phyloP scores from a whole-genome alignment of 1,140 invertebrate species.

The Drosophila arizonae region DNA sequence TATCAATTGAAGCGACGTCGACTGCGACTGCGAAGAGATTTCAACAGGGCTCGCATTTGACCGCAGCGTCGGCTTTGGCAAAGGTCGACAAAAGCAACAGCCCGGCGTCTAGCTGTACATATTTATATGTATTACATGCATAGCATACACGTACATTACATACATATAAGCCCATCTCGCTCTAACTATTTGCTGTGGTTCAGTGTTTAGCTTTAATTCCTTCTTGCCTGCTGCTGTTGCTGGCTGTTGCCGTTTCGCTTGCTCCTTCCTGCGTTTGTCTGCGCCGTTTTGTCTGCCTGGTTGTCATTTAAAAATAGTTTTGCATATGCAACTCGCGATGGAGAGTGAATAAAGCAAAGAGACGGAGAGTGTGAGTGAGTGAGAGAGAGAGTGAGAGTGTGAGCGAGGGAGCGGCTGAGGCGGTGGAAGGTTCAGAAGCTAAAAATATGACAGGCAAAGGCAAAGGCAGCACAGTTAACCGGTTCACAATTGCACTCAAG shows the following conservation, averaged over 20 bases:
- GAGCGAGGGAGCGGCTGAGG: too few species aligned
- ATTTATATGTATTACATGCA: too few species aligned
- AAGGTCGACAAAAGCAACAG: slow-evolving; percentile 22
- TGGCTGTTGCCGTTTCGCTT: slow-evolving; percentile 2
- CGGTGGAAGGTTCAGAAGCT: slow-evolving; percentile 31
- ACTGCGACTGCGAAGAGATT: slow-evolving; percentile 9
- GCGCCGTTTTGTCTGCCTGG: slow-evolving; percentile 70
- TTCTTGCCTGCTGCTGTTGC: neutral
- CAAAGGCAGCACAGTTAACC: slow-evolving; percentile 19
- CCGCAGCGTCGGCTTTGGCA: slow-evolving; percentile 51
- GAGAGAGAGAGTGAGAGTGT: neutral
- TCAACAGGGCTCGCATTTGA: slow-evolving; percentile 46
- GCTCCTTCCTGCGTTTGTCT: slow-evolving; percentile 16
- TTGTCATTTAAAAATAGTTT: slow-evolving; percentile 78
- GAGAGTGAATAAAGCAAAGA: neutral
- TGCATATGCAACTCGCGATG: slow-evolving; percentile 33
- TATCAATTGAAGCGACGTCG: slow-evolving; percentile 56
- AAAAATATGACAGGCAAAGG: slow-evolving; percentile 63
- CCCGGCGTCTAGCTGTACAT: slow-evolving; percentile 7
- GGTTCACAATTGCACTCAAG: slow-evolving; percentile 42
- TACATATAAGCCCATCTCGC: neutral
- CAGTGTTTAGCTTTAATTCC: neutral
- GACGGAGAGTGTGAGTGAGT: too few species aligned
- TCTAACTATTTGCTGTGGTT: neutral
- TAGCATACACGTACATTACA: too few species aligned